phyloP scores from a whole-genome alignment of 1,140 invertebrate genomes.

The Drosophila funebris region DNA sequence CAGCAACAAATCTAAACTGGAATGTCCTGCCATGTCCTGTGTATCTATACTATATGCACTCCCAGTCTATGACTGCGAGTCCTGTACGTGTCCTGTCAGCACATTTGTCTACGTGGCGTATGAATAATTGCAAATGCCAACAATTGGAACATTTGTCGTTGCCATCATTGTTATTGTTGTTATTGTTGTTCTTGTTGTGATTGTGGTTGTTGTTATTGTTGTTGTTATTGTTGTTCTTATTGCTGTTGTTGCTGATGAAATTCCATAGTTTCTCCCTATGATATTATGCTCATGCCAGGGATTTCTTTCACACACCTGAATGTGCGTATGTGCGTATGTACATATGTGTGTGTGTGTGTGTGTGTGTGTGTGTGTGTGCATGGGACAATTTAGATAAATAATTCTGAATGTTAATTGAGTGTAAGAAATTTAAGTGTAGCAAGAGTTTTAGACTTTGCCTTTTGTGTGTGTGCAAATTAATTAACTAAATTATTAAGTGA shows the following conservation, averaged over 20 bases:
- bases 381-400: conserved; percentile 75
- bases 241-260: conserved; percentile 38
- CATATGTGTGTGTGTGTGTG: background rate
- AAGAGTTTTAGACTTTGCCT: conserved; percentile 52
- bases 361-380: conserved; percentile 11
- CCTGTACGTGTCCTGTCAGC: conserved; percentile 60
- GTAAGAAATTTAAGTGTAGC: conserved; percentile 64
- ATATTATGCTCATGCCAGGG: conserved; percentile 31
- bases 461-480: conserved; percentile 71
- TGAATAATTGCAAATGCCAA: conserved; percentile 81
- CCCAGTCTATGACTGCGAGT: background rate
- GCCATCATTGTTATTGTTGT: conserved; percentile 7
- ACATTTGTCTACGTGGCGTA: conserved; percentile 81
- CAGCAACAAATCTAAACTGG: conserved; percentile 75
- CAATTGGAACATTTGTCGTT: conserved; percentile 73
- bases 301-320: conserved; percentile 34
- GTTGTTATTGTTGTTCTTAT: conserved; percentile 28
- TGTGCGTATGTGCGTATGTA: background rate
- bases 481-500: conserved; percentile 79
- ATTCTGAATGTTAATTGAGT: conserved; percentile 80
- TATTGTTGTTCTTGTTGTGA: conserved; percentile 27
- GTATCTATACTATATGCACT: background rate
- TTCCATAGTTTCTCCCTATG: conserved; percentile 34
- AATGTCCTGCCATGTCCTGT: conserved; percentile 57
- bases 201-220: conserved; percentile 42